A percentile compares a stretch with the other conserved stretches of the same genome.
These are phyloP conservation scores for Alligator mississippiensis DNA, from an alignment of 2,113 vertebrate species.

Conservation along the genomic window DNA sequence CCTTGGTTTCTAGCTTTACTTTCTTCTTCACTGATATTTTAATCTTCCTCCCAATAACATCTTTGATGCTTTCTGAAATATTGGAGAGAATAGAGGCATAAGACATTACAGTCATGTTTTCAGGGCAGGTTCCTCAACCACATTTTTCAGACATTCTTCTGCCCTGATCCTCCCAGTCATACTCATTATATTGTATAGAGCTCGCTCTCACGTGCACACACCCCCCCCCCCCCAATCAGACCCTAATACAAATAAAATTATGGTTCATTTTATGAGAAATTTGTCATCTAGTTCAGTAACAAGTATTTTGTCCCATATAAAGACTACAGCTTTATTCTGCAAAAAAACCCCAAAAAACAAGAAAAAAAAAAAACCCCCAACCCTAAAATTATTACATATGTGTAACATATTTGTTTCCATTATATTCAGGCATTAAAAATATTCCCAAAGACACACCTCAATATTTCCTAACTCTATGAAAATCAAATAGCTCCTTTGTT, in stretches of 20 bases:
- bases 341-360: too few relatives aligned
- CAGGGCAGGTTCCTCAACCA: not conserved
- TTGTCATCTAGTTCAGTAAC: not conserved
- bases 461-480: not conserved
- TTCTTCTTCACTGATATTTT: conserved; percentile 93
- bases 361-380: too few relatives aligned
- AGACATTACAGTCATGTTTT: not conserved
- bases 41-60: conserved; percentile 94
- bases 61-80: conserved; percentile 88
- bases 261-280: not conserved
- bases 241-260: not conserved
- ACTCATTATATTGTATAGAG: not conserved
- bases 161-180: not conserved
- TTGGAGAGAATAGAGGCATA: conserved; percentile 5
- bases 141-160: not conserved
- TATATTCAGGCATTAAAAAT: conserved; percentile 15
- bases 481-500: not conserved
- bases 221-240: not conserved
- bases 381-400: not conserved
- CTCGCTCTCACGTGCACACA: not conserved
- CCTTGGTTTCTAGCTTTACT: conserved; percentile 95
- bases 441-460: conserved; percentile 6
- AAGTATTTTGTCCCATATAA: not conserved
- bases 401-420: not conserved
- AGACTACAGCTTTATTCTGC: not conserved